Base-by-base conservation (phyloP, 1,140 invertebrate genomes). In the Ceratoteleas bidentatus region DNA sequence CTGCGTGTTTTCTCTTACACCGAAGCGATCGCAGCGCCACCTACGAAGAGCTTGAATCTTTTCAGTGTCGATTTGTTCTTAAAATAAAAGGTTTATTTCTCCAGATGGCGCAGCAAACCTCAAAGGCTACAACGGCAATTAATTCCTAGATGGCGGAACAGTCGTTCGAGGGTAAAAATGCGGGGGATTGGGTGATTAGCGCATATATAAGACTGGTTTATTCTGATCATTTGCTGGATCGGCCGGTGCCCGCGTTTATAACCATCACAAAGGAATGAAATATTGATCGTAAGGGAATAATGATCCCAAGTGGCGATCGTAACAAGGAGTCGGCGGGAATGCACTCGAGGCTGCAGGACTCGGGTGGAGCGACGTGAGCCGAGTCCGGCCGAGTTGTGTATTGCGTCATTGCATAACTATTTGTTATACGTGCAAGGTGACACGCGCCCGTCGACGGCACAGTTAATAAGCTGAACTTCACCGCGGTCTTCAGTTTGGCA, bases 401-500 rank as follows among this genome's bases (percentile, higher is more conserved):
- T 47, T 62, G 47, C 69, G 64, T 58, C 64, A 74, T 81, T 81
- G 78, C 78, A 75, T 80, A 80, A 80, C 68, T 62, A 53, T 72
- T 58, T 73, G 47, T 61, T 80, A 62, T 74, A 73, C 65, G 65
- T 58, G 65, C 70, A 64, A 75, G 70, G 70, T 75, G 78, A 81
- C 78, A 75, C 78, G 65, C 65, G 65, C 50, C 60, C 53, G 64
- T 70, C 70, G 57, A 74, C 69, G 69, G 69, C 62, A 43, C 47
- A 73, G 33, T 52, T 73, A 73, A 80, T 68, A 43, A 56, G 50
- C 24, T 24, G 24, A 24, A 73, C 68, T 73, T 73, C 62, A 60
- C 56, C 60, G 47, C 74, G 36, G 66, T 79, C 64, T 60, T 64
- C 62, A 62, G 62, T 80, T 74, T 69, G 36, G 50, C 47, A 15